A percentile compares a stretch with the other conserved stretches of the same genome.
Evolutionary conservation across 2,113 vertebrate genomes (phyloP).

Genomic region (Sphyrna mokarran): DNA sequence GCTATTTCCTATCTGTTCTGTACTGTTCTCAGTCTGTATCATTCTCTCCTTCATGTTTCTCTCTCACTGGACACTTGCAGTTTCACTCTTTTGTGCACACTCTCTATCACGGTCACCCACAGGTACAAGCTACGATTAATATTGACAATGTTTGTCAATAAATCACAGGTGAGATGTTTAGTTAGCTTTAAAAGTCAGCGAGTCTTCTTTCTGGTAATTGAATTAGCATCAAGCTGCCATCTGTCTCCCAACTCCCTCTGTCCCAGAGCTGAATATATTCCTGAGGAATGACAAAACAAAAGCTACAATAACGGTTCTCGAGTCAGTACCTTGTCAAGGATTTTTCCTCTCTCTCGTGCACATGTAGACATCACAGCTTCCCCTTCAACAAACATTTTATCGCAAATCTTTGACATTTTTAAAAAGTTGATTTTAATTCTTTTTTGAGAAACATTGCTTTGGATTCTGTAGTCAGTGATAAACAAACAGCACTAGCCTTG

Average conservation of each 20-base stretch:
- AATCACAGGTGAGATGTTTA: not conserved
- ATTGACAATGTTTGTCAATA: not conserved
- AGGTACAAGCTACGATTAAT: not conserved
- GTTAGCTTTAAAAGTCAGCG: not conserved
- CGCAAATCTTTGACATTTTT: not conserved
- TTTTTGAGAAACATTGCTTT: not conserved
- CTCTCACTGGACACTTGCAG: not conserved
- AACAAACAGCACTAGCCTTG: no score
- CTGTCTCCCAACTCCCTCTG: not conserved
- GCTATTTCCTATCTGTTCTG: not conserved
- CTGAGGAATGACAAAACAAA: not conserved
- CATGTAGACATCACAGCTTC: not conserved
- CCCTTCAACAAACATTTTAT: not conserved
- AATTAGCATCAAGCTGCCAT: not conserved
- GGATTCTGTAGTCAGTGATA: no score
- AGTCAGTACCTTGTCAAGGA: not conserved
- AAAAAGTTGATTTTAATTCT: not conserved
- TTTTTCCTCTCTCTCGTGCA: not conserved
- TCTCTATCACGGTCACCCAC: not conserved
- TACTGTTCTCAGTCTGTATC: not conserved
- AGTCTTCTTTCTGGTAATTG: not conserved
- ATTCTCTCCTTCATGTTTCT: not conserved
- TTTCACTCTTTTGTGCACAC: not conserved
- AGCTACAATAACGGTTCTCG: not conserved
- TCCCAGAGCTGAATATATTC: not conserved